Percentiles rank a stretch among this genome's conserved stretches.
These are phyloP conservation scores for Solenopsis fugax DNA, from an alignment of 1,140 invertebrate species.

Conservation along the genomic window DNA sequence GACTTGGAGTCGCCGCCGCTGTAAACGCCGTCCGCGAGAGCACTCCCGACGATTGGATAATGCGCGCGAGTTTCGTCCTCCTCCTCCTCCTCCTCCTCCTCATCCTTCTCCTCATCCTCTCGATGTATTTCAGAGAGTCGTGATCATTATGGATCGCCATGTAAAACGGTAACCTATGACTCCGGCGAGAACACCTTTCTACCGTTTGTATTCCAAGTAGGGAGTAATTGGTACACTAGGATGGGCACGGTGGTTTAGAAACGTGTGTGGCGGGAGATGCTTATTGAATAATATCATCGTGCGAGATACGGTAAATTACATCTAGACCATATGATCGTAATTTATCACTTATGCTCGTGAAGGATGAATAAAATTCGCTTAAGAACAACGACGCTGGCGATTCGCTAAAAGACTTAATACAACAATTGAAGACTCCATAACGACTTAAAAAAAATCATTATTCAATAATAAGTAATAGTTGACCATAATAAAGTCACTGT, in stretches of 20 bases:
- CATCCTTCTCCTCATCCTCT: not conserved
- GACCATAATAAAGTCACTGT: not conserved
- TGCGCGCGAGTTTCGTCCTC: slow-evolving; percentile 78
- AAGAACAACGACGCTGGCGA: not conserved
- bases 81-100: slow-evolving; percentile 59
- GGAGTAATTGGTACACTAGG: slow-evolving; percentile 33
- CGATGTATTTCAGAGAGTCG: slow-evolving; percentile 20
- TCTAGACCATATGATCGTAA: slow-evolving; percentile 30
- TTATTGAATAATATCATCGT: slow-evolving; percentile 61
- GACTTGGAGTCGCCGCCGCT: slow-evolving; percentile 77
- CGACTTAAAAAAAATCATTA: slow-evolving; percentile 24
- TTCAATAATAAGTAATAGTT: slow-evolving; percentile 10
- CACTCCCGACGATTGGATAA: slow-evolving; percentile 81
- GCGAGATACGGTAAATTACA: slow-evolving; percentile 41
- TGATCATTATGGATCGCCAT: slow-evolving; percentile 70
- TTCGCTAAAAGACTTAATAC: not conserved
- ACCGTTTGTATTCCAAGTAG: slow-evolving; percentile 25
- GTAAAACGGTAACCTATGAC: slow-evolving; percentile 60
- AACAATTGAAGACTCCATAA: not conserved
- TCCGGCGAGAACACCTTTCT: slow-evolving; percentile 8
- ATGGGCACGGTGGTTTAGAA: slow-evolving; percentile 10
- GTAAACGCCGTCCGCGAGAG: slow-evolving; percentile 70
- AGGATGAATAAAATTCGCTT: slow-evolving; percentile 36
- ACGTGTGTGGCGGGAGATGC: not conserved
- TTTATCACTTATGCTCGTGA: slow-evolving; percentile 57